phyloP scores from a whole-genome alignment of 2,888 invertebrate species.

The Nymphalis c-album region DNA sequence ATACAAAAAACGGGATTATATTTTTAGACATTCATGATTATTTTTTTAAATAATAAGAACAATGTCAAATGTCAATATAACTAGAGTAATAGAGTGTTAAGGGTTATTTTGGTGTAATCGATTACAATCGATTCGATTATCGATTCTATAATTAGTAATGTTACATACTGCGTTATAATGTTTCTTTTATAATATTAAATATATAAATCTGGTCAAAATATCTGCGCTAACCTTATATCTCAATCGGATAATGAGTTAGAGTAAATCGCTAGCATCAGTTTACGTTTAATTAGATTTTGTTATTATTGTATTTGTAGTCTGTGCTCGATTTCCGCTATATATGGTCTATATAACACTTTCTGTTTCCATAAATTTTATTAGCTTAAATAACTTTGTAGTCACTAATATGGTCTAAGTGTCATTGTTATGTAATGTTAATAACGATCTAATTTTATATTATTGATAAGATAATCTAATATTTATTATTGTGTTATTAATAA shows the following conservation, averaged over 20 bases:
- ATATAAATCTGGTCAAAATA: background rate
- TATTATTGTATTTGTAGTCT: constrained; percentile 34
- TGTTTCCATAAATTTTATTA: constrained; percentile 55
- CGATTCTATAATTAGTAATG: background rate
- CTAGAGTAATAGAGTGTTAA: background rate
- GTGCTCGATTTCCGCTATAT: constrained; percentile 28
- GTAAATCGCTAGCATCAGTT: constrained; percentile 21
- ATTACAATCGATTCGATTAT: background rate
- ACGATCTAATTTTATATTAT: constrained; percentile 18
- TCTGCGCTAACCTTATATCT: constrained; percentile 15
- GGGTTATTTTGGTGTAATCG: background rate
- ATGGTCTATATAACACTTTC: constrained; percentile 76
- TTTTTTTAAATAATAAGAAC: constrained; percentile 3
- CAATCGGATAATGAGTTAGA: constrained; percentile 18
- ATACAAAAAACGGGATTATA: constrained; percentile 1
- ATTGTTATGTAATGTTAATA: constrained; percentile 42
- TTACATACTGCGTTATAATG: background rate
- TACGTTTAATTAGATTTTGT: constrained; percentile 28
- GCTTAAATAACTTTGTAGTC: constrained; percentile 18
- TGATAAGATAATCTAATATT: constrained; percentile 14
- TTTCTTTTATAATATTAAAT: background rate
- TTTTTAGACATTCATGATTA: constrained; percentile 7
- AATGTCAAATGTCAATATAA: background rate
- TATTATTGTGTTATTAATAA: constrained; percentile 17
- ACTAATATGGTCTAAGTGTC: constrained; percentile 30